A percentile compares a stretch with the other conserved stretches of the same genome.
phyloP scores from a whole-genome alignment of 2,888 invertebrate species.

The Eupithecia abbreviata region DNA sequence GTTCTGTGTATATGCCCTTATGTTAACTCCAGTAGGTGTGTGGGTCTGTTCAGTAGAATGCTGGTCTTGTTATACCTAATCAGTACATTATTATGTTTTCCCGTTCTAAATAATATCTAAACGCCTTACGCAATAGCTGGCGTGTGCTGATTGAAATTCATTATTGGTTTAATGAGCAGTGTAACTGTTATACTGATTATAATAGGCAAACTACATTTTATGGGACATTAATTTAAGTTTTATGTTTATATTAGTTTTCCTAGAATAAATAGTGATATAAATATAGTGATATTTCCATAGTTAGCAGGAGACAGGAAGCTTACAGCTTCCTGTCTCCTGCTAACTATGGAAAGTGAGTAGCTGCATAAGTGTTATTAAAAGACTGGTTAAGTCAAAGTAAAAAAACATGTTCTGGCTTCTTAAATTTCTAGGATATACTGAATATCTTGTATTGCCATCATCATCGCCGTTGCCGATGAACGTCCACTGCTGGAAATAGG shows the following conservation, averaged over 20 bases:
- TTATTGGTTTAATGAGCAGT: slow-evolving; percentile 19
- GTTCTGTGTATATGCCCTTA: neutral
- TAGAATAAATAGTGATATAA: neutral
- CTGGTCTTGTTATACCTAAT: slow-evolving; percentile 13
- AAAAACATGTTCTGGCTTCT: no score
- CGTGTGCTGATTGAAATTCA: slow-evolving; percentile 36
- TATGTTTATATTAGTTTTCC: slow-evolving; percentile 7
- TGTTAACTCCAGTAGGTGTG: neutral
- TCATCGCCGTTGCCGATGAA: no score
- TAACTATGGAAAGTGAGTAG: neutral
- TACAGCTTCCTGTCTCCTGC: neutral
- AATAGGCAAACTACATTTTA: slow-evolving; percentile 6
- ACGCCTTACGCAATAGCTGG: slow-evolving; percentile 40
- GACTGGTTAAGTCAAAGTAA: neutral
- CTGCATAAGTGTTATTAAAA: neutral
- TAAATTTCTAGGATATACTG: no score
- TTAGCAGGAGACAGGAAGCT: no score
- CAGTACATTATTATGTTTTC: slow-evolving; percentile 51
- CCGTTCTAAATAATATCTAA: slow-evolving; percentile 54
- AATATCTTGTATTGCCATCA: no score
- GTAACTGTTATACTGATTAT: slow-evolving; percentile 10
- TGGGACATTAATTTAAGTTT: neutral
- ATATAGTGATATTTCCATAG: no score
- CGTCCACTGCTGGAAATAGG: neutral
- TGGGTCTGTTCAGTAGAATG: neutral